Evolutionary conservation across 1,140 invertebrate species (phyloP).

Genomic region (Euwallacea fornicatus): DNA sequence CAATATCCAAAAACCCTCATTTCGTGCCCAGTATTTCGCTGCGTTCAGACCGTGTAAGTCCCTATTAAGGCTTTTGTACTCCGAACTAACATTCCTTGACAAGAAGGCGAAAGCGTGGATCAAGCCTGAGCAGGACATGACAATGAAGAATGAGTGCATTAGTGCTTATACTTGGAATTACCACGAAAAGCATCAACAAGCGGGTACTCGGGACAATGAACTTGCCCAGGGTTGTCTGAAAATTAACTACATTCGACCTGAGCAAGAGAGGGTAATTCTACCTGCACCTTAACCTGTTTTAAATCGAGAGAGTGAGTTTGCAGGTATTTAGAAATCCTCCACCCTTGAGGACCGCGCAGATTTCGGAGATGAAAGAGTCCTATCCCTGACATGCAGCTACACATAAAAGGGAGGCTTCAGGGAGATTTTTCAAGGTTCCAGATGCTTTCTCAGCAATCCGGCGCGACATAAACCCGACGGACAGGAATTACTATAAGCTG

Average conservation of each 20-base stretch:
- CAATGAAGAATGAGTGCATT: conserved; percentile 40
- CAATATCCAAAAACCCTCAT: conserved; percentile 41
- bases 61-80: background rate
- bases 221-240: conserved; percentile 21
- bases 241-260: conserved; percentile 37
- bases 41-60: conserved; percentile 47
- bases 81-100: conserved; percentile 11
- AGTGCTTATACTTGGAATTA: conserved; percentile 38
- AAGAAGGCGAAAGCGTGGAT: conserved; percentile 43
- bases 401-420: conserved; percentile 3
- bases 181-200: conserved; percentile 24
- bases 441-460: conserved; percentile 47
- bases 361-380: conserved; percentile 48
- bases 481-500: conserved; percentile 47
- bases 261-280: conserved; percentile 37
- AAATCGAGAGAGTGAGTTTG: conserved; percentile 5
- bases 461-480: conserved; percentile 45
- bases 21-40: conserved; percentile 42
- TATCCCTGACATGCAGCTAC: conserved; percentile 35
- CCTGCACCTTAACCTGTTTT: conserved; percentile 29
- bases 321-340: conserved; percentile 46
- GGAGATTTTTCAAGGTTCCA: conserved; percentile 21
- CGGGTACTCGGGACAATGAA: conserved; percentile 10
- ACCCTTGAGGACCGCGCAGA: conserved; percentile 34
- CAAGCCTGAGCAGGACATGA: conserved; percentile 42